Evolutionary conservation across 2,888 invertebrate species (phyloP).

Genomic region (Chrysina gloriosa): DNA sequence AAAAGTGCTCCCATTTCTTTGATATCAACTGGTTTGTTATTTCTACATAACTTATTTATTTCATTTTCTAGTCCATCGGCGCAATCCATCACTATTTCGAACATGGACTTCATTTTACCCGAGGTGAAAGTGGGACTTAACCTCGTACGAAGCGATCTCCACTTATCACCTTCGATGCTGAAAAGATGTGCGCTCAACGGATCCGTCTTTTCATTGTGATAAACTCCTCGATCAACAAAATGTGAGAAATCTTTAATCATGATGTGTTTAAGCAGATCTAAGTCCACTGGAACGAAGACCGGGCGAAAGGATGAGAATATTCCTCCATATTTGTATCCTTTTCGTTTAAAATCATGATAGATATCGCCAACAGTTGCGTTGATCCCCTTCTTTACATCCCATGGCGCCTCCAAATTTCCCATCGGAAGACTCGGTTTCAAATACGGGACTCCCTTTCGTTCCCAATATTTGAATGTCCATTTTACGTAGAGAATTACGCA

Average conservation of each 20-base stretch:
- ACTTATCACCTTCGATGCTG: constrained; percentile 67
- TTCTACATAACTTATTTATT: background rate
- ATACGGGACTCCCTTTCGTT: constrained; percentile 10
- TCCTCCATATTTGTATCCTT: constrained; percentile 18
- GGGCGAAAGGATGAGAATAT: constrained; percentile 1
- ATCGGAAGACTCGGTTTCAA: background rate
- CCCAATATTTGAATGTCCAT: constrained; percentile 27
- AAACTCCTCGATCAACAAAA: constrained; percentile 12
- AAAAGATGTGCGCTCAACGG: constrained; percentile 70
- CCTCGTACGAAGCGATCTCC: constrained; percentile 65
- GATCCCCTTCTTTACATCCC: background rate
- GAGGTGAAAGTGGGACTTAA: constrained; percentile 48
- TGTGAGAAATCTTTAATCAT: constrained; percentile 31
- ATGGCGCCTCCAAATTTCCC: constrained; percentile 10
- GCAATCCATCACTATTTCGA: constrained; percentile 28
- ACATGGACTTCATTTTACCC: constrained; percentile 43
- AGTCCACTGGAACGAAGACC: constrained; percentile 19
- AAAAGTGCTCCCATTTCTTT: constrained; percentile 17
- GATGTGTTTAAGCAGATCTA: constrained; percentile 8
- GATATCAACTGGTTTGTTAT: constrained; percentile 1
- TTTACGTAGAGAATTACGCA: constrained; percentile 1
- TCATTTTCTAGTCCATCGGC: constrained; percentile 1
- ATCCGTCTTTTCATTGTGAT: constrained; percentile 57
- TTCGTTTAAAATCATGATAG: constrained; percentile 15
- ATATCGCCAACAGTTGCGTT: background rate